phyloP scores from a whole-genome alignment of 2,888 invertebrate species.

The Xestia rhomboidea region DNA sequence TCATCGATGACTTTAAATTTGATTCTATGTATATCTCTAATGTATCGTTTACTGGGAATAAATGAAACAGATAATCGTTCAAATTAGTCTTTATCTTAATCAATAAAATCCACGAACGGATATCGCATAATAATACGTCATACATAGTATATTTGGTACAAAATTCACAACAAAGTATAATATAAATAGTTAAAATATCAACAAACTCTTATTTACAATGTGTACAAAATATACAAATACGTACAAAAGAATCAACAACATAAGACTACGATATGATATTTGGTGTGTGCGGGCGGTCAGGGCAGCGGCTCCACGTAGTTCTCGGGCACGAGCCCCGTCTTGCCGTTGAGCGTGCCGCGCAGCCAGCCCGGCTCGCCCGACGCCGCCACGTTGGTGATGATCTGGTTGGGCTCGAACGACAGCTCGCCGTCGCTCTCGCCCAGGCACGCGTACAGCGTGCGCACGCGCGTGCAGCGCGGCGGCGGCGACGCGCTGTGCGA shows the following conservation, averaged over 20 bases:
- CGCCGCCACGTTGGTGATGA: constrained; percentile 98
- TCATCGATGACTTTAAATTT: constrained; percentile 20
- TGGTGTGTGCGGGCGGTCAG: constrained; percentile 80
- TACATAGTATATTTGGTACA: constrained; percentile 88
- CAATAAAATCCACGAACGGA: constrained; percentile 63
- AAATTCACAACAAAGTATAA: constrained; percentile 89
- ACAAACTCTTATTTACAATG: constrained; percentile 89
- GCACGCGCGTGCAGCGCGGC: constrained; percentile 91
- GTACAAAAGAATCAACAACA: constrained; percentile 85
- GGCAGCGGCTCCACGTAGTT: constrained; percentile 98
- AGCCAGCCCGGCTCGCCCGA: constrained; percentile 99
- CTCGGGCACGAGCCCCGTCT: constrained; percentile 97
- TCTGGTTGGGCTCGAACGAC: constrained; percentile 99
- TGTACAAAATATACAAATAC: constrained; percentile 88
- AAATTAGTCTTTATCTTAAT: constrained; percentile 69
- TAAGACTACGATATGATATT: constrained; percentile 76
- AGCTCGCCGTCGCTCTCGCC: constrained; percentile 99
- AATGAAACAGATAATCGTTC: constrained; percentile 60
- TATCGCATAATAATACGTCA: constrained; percentile 69
- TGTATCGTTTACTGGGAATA: constrained; percentile 51
- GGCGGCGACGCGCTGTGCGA: constrained; percentile 87
- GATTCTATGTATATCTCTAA: constrained; percentile 25
- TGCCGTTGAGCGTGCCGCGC: constrained; percentile 97
- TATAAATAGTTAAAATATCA: constrained; percentile 90
- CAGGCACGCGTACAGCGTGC: constrained; percentile 98